phyloP scores from a whole-genome alignment of 2,797 vertebrate species.

The Pipistrellus pipistrellus region DNA sequence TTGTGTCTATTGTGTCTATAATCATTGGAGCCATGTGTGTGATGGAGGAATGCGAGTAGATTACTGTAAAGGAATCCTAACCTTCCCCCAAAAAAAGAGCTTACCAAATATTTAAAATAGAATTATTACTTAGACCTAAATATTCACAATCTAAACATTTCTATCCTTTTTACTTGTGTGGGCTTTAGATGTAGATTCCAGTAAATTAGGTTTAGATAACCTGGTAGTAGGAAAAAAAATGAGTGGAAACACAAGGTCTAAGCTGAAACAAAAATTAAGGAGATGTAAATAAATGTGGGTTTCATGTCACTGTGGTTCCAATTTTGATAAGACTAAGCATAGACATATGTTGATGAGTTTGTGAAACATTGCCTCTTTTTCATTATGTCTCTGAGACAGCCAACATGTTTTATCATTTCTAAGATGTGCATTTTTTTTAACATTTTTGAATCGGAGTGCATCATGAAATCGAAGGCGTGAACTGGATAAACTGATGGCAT shows the following conservation, averaged over 20 bases:
- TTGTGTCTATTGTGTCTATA: background rate
- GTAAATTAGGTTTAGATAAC: background rate
- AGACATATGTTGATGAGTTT: background rate
- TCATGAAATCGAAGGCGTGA: background rate
- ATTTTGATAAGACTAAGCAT: background rate
- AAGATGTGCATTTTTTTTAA: background rate
- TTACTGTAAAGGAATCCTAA: background rate
- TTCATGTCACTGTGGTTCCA: background rate
- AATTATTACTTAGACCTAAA: background rate
- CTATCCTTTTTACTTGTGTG: background rate
- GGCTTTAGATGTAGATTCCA: background rate
- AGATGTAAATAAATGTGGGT: background rate
- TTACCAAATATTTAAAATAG: background rate
- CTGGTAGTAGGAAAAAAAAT: background rate
- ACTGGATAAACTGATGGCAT: background rate
- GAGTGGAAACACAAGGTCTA: background rate
- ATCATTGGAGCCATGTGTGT: too few relatives aligned
- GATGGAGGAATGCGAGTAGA: too few relatives aligned
- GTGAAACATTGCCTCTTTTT: background rate
- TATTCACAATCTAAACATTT: background rate
- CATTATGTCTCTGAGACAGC: background rate
- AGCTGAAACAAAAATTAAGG: background rate
- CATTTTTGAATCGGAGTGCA: background rate
- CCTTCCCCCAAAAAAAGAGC: background rate
- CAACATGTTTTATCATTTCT: slow-evolving; percentile 15